phyloP scores from a whole-genome alignment of 2,113 vertebrate species.

The Solenodon paradoxus region DNA sequence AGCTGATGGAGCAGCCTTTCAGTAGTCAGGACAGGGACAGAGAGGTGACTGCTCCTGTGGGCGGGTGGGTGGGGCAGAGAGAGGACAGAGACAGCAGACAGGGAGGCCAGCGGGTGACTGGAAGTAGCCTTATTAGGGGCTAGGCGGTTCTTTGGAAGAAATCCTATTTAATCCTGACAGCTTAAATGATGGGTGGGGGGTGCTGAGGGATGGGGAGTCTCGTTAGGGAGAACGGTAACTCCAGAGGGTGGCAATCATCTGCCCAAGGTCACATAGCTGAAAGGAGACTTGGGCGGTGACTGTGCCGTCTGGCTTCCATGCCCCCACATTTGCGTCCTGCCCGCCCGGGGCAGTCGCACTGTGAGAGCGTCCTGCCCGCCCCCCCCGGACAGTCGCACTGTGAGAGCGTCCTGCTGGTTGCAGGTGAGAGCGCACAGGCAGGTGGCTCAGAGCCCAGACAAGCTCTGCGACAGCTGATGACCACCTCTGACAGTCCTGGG shows the following conservation, averaged over 20 bases:
- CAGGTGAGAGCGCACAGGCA: neutral
- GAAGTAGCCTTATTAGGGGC: neutral
- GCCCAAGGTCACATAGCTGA: neutral
- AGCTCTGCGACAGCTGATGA: neutral
- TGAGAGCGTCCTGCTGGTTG: too few species aligned
- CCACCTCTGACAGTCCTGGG: neutral
- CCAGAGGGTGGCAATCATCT: neutral
- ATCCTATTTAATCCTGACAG: neutral
- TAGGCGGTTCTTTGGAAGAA: neutral
- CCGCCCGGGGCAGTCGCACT: too few species aligned
- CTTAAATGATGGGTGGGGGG: neutral
- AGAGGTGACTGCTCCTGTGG: accelerated
- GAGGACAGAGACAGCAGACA: neutral
- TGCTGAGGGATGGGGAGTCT: too few species aligned
- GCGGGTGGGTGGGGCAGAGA: neutral
- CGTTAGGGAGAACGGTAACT: neutral
- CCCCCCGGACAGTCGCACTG: too few species aligned
- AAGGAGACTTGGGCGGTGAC: neutral
- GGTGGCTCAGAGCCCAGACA: neutral
- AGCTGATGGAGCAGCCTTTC: too few species aligned
- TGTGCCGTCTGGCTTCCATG: neutral
- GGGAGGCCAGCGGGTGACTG: neutral
- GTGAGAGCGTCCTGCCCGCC: too few species aligned
- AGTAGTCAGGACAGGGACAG: too few species aligned
- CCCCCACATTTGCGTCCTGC: too few species aligned